A percentile compares a stretch with the other conserved stretches of the same genome.
These are phyloP conservation scores for Psylliodes chrysocephalus DNA, from an alignment of 2,888 invertebrate species.

Conservation along the genomic window DNA sequence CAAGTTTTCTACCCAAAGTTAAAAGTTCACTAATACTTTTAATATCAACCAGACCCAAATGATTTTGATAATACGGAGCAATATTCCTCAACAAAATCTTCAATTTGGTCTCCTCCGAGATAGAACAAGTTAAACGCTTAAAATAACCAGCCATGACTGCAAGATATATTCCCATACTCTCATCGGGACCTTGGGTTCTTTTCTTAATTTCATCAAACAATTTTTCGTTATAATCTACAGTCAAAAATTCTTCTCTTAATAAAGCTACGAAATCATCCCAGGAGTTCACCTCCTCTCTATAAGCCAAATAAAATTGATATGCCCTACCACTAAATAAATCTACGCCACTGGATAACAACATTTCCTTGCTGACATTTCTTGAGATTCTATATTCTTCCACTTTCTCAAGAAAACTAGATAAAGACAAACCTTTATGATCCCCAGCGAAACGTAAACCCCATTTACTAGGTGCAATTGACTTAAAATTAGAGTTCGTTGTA, in stretches of 20 bases:
- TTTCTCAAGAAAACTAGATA: conserved; percentile 23
- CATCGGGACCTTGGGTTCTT: conserved; percentile 47
- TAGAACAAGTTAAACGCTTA: conserved; percentile 16
- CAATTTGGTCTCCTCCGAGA: conserved; percentile 29
- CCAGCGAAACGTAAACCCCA: conserved; percentile 17
- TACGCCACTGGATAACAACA: conserved; percentile 13
- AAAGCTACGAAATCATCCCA: conserved; percentile 27
- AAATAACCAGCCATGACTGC: conserved; percentile 30
- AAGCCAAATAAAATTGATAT: conserved; percentile 22
- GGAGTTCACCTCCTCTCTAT: conserved; percentile 11
- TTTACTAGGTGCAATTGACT: neutral
- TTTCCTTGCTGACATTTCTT: neutral
- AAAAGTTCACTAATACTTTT: neutral
- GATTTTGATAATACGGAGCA: conserved; percentile 11
- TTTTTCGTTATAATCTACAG: neutral
- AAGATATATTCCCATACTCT: conserved; percentile 37
- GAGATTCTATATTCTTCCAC: conserved; percentile 20
- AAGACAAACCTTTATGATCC: conserved; percentile 13
- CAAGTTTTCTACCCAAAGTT: neutral
- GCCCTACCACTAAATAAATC: conserved; percentile 13
- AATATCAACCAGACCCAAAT: neutral
- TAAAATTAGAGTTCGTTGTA: neutral
- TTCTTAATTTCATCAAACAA: too few relatives aligned
- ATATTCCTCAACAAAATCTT: conserved; percentile 28
- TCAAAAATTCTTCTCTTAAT: conserved; percentile 28